These are phyloP conservation scores for Pachycephala philippinensis DNA, from an alignment of 2,113 vertebrate species.

Conservation along the genomic window DNA sequence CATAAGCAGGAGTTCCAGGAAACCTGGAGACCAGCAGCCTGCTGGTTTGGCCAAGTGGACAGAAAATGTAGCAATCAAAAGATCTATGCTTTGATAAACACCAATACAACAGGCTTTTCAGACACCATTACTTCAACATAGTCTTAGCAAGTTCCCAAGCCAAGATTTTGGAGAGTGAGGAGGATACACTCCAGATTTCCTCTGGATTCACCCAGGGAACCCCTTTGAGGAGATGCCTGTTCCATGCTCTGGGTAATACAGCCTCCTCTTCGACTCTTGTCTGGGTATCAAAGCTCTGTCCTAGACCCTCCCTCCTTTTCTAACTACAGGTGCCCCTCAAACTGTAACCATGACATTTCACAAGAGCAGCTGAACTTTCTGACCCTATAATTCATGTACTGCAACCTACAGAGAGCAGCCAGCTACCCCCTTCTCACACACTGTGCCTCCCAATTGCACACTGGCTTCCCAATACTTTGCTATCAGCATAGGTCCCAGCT, in stretches of 20 bases:
- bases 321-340: not conserved
- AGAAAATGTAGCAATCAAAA: not conserved
- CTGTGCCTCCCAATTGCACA: not conserved
- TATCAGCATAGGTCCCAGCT: not conserved
- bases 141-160: not conserved
- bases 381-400: not conserved
- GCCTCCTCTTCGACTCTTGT: not conserved
- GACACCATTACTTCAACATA: not conserved
- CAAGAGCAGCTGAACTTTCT: not conserved
- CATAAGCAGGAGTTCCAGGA: not conserved
- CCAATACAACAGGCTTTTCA: not conserved
- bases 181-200: not conserved
- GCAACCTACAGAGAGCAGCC: not conserved
- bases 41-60: not conserved
- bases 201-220: not conserved
- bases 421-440: not conserved
- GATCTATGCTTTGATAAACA: not conserved
- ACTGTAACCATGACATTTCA: not conserved
- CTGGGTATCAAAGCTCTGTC: not conserved
- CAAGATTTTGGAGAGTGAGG: not conserved
- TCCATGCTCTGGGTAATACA: not conserved
- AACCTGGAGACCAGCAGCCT: not conserved
- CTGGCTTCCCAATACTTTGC: not conserved
- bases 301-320: not conserved
- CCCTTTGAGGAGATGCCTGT: not conserved